A percentile compares a stretch with the other conserved stretches of the same genome.
Conservation (phyloP, 2,113 vertebrate genomes). For the Osmerus mordax region DNA sequence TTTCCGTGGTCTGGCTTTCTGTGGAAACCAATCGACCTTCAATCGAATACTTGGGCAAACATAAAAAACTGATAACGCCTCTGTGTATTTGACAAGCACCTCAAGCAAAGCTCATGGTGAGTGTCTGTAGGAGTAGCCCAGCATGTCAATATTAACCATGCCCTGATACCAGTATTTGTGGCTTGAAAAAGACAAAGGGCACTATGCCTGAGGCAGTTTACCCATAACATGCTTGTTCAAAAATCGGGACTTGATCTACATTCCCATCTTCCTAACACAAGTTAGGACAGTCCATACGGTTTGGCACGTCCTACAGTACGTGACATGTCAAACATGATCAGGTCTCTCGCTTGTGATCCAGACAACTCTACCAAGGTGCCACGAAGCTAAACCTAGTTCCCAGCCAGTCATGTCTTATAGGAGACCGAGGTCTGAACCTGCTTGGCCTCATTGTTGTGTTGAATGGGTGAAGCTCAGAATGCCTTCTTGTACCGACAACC, state of each 20-base stretch:
- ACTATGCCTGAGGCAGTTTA: too few species aligned
- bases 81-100: slow-evolving; percentile 7
- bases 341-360: too few species aligned
- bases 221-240: too few species aligned
- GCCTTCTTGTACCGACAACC: background rate
- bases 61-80: slow-evolving; percentile 19
- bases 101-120: background rate
- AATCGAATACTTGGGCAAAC: slow-evolving; percentile 9
- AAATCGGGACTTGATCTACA: too few species aligned
- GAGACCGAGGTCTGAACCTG: too few species aligned
- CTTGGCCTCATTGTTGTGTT: too few species aligned
- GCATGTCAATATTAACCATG: slow-evolving; percentile 2
- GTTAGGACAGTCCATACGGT: background rate
- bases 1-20: background rate
- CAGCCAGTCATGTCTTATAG: too few species aligned
- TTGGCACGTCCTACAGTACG: background rate
- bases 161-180: background rate
- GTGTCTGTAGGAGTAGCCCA: background rate
- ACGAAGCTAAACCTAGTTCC: too few species aligned
- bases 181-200: background rate
- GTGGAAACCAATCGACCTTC: background rate
- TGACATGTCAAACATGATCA: too few species aligned
- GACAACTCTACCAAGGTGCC: too few species aligned
- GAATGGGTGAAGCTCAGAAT: background rate
- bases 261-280: background rate